These are phyloP conservation scores for Tenthredo distinguenda DNA, from an alignment of 2,888 invertebrate genomes.

Conservation along the genomic window DNA sequence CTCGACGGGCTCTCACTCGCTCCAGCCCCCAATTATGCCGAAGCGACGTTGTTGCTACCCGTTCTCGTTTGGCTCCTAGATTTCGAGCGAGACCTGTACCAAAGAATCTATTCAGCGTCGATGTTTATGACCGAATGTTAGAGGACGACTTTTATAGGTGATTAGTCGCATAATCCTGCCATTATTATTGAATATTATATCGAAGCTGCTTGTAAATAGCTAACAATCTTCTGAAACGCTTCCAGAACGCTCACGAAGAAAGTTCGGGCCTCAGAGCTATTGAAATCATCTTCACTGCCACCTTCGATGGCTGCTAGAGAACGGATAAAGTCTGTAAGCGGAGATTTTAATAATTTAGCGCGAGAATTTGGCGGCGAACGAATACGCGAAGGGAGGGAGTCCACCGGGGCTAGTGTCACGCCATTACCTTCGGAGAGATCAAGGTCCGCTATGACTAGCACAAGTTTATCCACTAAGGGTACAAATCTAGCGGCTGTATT, in stretches of 20 bases:
- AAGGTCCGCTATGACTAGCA: conserved; percentile 68
- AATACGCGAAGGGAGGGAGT: conserved; percentile 48
- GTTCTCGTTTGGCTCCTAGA: conserved; percentile 57
- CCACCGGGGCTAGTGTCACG: conserved; percentile 61
- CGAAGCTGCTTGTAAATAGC: not conserved
- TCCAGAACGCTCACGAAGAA: conserved; percentile 83
- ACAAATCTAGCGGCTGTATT: conserved; percentile 85
- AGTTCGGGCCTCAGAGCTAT: conserved; percentile 85
- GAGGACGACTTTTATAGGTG: conserved; percentile 88
- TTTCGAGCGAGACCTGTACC: conserved; percentile 87
- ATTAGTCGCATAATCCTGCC: not conserved
- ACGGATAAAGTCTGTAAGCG: conserved; percentile 67
- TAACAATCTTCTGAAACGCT: not conserved
- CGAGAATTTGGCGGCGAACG: conserved; percentile 57
- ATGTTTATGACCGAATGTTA: conserved; percentile 85
- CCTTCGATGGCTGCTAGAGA: conserved; percentile 86
- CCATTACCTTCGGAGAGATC: conserved; percentile 69
- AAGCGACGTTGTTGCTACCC: conserved; percentile 52
- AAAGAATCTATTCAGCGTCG: conserved; percentile 85
- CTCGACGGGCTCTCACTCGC: conserved; percentile 70
- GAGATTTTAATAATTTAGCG: conserved; percentile 57
- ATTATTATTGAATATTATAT: not conserved
- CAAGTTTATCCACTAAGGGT: conserved; percentile 67
- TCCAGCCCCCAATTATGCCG: conserved; percentile 75
- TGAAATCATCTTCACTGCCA: conserved; percentile 84